These are phyloP conservation scores for Lordiphosa fenestrarum DNA, from an alignment of 2,888 invertebrate species.

Conservation along the genomic window DNA sequence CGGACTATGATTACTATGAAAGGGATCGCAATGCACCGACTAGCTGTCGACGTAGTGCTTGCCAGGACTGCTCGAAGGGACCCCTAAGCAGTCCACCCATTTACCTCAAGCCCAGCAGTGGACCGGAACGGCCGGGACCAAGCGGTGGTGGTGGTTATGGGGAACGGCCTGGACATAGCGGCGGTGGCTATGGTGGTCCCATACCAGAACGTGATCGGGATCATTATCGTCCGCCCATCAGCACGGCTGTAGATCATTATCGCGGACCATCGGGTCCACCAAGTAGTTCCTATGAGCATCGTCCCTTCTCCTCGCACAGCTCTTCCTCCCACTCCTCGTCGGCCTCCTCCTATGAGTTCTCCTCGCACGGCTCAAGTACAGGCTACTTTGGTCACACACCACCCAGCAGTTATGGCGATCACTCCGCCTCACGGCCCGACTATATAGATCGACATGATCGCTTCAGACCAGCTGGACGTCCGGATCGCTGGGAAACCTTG, in stretches of 20 bases:
- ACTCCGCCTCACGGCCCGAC: constrained; percentile 54
- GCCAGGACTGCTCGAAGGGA: constrained; percentile 77
- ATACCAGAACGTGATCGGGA: constrained; percentile 42
- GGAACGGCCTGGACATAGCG: constrained; percentile 19
- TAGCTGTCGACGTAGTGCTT: constrained; percentile 81
- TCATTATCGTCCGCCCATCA: constrained; percentile 66
- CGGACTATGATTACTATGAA: constrained; percentile 90
- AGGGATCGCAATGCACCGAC: constrained; percentile 87
- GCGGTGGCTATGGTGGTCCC: too few relatives aligned
- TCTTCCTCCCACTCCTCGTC: constrained; percentile 44
- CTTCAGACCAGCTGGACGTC: constrained; percentile 66
- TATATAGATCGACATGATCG: constrained; percentile 79
- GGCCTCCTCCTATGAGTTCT: constrained; percentile 72
- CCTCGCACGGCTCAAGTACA: constrained; percentile 63
- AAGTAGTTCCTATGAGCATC: constrained; percentile 71
- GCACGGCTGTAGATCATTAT: constrained; percentile 76
- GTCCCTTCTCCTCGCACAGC: constrained; percentile 54
- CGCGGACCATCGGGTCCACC: constrained; percentile 71
- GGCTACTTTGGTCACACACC: constrained; percentile 76
- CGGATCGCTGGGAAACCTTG: constrained; percentile 76
- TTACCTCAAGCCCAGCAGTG: constrained; percentile 76
- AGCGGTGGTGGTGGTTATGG: constrained; percentile 37
- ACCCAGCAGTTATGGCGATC: constrained; percentile 75
- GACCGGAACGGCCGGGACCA: constrained; percentile 37
- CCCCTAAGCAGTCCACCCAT: constrained; percentile 66